These are phyloP conservation scores for Hydropsyche betteni DNA, from an alignment of 2,888 invertebrate species.

Conservation along the genomic window DNA sequence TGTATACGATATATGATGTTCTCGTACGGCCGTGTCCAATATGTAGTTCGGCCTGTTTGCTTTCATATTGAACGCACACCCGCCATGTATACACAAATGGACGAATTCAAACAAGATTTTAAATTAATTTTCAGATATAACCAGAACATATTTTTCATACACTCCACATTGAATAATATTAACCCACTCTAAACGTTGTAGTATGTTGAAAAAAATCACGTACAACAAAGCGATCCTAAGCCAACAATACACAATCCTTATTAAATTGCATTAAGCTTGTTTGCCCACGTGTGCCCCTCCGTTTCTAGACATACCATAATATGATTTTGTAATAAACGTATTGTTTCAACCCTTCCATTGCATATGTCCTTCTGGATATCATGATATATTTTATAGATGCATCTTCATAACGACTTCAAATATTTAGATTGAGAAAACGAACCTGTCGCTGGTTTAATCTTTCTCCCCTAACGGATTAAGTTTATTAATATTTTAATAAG, in stretches of 20 bases:
- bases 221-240: background rate
- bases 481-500: constrained; percentile 35
- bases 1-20: no score
- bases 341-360: constrained; percentile 27
- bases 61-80: no score
- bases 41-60: no score
- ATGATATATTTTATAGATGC: background rate
- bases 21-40: no score
- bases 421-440: constrained; percentile 40
- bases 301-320: background rate
- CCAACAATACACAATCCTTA: constrained; percentile 4
- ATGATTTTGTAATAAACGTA: constrained; percentile 22
- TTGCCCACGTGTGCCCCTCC: constrained; percentile 10
- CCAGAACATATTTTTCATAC: no score
- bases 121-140: no score
- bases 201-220: background rate
- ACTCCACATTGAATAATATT: no score
- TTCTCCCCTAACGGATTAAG: background rate
- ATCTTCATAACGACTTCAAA: constrained; percentile 39
- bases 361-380: background rate
- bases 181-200: no score
- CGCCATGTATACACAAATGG: no score
- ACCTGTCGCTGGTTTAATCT: constrained; percentile 36
- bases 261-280: constrained; percentile 13
- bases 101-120: no score